Percentiles rank a stretch among this genome's conserved stretches.
phyloP scores from a whole-genome alignment of 2,113 vertebrate genomes.

The Saiga tatarica region DNA sequence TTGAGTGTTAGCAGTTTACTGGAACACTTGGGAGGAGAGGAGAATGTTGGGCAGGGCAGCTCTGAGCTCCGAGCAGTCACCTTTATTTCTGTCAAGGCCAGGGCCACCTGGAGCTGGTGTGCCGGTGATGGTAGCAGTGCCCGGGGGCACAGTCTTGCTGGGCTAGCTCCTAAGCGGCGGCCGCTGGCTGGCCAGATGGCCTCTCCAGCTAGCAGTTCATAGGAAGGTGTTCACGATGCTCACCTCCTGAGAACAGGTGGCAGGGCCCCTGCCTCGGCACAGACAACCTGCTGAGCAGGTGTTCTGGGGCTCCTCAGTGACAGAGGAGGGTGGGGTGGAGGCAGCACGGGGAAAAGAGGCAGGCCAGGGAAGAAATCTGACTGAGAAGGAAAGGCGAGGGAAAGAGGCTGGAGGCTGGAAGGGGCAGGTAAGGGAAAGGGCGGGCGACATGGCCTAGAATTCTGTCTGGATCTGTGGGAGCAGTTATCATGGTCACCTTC shows the following conservation, averaged over 20 bases:
- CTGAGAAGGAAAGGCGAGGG: background rate
- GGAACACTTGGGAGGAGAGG: background rate
- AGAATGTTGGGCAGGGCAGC: background rate
- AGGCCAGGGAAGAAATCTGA: background rate
- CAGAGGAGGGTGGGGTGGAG: background rate
- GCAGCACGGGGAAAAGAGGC: background rate
- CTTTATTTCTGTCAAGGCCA: background rate
- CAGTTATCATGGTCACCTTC: background rate
- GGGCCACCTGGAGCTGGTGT: constrained; percentile 29
- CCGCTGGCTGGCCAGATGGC: background rate
- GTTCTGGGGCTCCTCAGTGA: background rate
- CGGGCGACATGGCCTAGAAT: rapidly evolving
- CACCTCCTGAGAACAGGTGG: constrained; percentile 76
- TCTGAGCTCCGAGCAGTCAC: background rate
- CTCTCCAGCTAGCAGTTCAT: constrained; percentile 19
- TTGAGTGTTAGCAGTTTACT: background rate
- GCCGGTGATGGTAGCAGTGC: background rate
- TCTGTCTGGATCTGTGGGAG: background rate
- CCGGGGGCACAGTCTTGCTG: background rate
- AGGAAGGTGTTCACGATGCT: constrained; percentile 75
- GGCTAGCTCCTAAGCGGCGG: constrained; percentile 39
- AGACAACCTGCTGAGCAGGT: background rate
- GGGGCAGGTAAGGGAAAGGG: background rate
- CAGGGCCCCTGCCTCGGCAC: constrained; percentile 54
- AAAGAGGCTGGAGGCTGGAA: background rate